These are phyloP conservation scores for Podarcis raffonei DNA, from an alignment of 2,113 vertebrate genomes.

Conservation along the genomic window DNA sequence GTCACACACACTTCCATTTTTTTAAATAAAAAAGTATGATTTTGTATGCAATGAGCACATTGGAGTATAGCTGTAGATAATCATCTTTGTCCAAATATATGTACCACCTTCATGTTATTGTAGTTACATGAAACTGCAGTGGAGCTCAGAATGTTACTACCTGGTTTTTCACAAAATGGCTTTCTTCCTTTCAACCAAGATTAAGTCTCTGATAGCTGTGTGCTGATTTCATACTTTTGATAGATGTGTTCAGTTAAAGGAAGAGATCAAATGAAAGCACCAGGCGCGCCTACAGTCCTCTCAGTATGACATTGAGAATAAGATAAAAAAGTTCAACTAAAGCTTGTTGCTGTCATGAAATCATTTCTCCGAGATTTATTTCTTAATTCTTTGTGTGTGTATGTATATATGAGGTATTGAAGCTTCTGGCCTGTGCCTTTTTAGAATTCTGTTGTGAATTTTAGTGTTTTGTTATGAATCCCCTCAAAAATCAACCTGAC, in stretches of 20 bases:
- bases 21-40: not conserved
- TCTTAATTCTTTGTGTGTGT: not conserved
- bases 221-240: conserved; percentile 28
- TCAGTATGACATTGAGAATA: conserved; percentile 7
- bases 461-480: not conserved
- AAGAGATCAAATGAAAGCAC: conserved; percentile 51
- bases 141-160: conserved; percentile 17
- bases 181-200: conserved; percentile 43
- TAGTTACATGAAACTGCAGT: conserved; percentile 4
- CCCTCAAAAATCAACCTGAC: not conserved
- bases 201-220: conserved; percentile 16
- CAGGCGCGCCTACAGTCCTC: not conserved
- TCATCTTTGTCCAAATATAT: conserved; percentile 25
- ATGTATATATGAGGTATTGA: not conserved
- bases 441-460: not conserved
- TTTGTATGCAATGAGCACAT: not conserved
- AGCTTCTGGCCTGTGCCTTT: not conserved
- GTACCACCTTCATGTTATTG: not conserved
- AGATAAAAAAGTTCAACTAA: not conserved
- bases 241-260: conserved; percentile 36
- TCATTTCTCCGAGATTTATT: not conserved
- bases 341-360: not conserved
- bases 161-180: conserved; percentile 19
- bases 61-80: not conserved
- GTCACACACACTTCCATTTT: not conserved